Conservation (phyloP, 2,888 invertebrate species). For the Pheosia tremula region DNA sequence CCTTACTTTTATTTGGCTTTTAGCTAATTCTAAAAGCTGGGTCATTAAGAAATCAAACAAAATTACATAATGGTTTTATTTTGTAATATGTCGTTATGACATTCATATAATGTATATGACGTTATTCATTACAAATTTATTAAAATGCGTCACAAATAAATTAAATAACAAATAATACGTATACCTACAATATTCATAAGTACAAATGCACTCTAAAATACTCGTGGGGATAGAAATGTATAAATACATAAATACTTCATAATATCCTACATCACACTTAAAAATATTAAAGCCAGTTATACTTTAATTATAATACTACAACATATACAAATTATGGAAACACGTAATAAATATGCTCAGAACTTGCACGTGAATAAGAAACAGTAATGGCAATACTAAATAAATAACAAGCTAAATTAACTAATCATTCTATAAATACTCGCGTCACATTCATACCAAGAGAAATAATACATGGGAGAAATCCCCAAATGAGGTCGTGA, state of each 20-base stretch:
- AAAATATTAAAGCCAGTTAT: constrained; percentile 77
- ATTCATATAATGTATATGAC: not conserved
- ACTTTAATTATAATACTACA: constrained; percentile 52
- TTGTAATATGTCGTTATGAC: constrained; percentile 5
- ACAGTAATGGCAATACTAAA: constrained; percentile 17
- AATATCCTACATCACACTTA: constrained; percentile 61
- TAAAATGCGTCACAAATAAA: not conserved
- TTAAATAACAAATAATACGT: constrained; percentile 12
- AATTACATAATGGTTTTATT: constrained; percentile 9
- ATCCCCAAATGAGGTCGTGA: constrained; percentile 66
- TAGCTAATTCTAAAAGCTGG: too few relatives aligned
- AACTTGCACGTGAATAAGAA: constrained; percentile 39
- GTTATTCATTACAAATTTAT: not conserved
- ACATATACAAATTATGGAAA: constrained; percentile 50
- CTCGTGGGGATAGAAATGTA: constrained; percentile 11
- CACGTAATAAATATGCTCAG: constrained; percentile 38
- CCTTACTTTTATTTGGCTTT: too few relatives aligned
- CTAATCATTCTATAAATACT: constrained; percentile 52
- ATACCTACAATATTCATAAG: not conserved
- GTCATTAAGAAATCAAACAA: constrained; percentile 11
- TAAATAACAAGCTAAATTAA: constrained; percentile 28
- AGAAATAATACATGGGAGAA: constrained; percentile 63
- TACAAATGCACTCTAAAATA: not conserved
- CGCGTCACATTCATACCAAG: constrained; percentile 60
- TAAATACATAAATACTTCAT: constrained; percentile 26